These are phyloP conservation scores for Phocides pigmalion DNA, from an alignment of 1,140 invertebrate species.

Conservation along the genomic window DNA sequence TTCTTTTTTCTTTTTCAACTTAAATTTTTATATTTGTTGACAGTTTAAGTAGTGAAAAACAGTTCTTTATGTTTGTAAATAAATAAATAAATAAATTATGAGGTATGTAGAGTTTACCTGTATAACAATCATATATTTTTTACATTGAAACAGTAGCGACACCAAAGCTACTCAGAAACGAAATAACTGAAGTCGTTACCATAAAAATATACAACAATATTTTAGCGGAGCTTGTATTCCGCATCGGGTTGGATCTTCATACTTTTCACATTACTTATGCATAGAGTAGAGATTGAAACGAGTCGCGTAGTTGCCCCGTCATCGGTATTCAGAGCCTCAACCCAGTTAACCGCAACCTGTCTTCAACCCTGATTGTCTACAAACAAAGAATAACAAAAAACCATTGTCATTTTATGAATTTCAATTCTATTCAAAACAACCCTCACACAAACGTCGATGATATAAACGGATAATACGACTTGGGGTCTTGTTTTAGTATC, in stretches of 20 bases:
- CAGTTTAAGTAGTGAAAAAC: too few species aligned
- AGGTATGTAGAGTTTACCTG: too few species aligned
- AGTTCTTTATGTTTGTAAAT: too few species aligned
- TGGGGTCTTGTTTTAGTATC: neutral
- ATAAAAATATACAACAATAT: conserved; percentile 73
- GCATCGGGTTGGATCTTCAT: conserved; percentile 63
- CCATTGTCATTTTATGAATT: conserved; percentile 44
- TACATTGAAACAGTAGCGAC: conserved; percentile 35
- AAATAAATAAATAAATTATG: too few species aligned
- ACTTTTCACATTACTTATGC: conserved; percentile 82
- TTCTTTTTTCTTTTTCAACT: too few species aligned
- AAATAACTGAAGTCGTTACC: conserved; percentile 65
- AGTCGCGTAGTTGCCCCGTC: conserved; percentile 66
- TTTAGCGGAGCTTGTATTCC: conserved; percentile 64
- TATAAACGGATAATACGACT: conserved; percentile 14
- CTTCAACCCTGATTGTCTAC: conserved; percentile 62
- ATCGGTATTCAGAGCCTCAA: conserved; percentile 74
- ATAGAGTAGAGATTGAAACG: conserved; percentile 81
- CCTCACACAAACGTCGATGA: conserved; percentile 2
- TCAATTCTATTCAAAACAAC: conserved; percentile 26
- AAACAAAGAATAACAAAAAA: conserved; percentile 58
- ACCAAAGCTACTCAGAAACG: conserved; percentile 45
- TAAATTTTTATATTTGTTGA: too few species aligned
- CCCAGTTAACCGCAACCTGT: conserved; percentile 64
- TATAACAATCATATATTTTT: neutral